Evolutionary conservation across 2,888 invertebrate genomes (phyloP).

Genomic region (Arge pagana): DNA sequence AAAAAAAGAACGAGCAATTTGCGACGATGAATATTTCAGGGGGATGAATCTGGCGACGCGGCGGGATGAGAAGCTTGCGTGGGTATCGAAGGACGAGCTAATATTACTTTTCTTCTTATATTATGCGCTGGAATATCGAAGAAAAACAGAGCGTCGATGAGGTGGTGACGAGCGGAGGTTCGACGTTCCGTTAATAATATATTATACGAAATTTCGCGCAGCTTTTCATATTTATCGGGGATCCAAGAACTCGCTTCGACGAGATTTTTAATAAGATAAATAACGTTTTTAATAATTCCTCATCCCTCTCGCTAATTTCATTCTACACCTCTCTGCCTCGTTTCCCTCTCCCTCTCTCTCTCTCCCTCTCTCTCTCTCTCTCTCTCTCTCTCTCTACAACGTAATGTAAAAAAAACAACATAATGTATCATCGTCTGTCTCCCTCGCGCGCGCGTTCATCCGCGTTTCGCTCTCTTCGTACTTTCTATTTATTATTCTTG

Average conservation of each 20-base stretch:
- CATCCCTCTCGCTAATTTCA: conserved; percentile 4
- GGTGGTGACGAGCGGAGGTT: conserved; percentile 10
- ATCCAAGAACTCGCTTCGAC: background rate
- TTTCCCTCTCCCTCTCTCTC: conserved; percentile 19
- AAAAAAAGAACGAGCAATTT: conserved; percentile 30
- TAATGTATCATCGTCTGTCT: no score
- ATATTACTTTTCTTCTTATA: conserved; percentile 34
- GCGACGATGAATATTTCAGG: conserved; percentile 27
- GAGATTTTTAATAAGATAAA: conserved; percentile 4
- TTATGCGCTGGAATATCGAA: conserved; percentile 32
- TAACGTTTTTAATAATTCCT: conserved; percentile 23
- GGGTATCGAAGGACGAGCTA: conserved; percentile 28
- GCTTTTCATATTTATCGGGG: background rate
- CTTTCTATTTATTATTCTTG: no score
- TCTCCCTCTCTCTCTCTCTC: conserved; percentile 12
- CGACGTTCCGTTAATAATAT: conserved; percentile 9
- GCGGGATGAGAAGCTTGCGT: conserved; percentile 15
- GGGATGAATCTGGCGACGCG: conserved; percentile 24
- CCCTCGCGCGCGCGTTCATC: no score
- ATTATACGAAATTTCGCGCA: no score
- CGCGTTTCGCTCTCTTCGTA: no score
- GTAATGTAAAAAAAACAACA: no score
- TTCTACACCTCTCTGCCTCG: conserved; percentile 5
- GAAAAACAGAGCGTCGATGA: conserved; percentile 30
- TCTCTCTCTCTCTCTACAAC: conserved; percentile 5